These are phyloP conservation scores for Cremastobaeus sp. DNA, from an alignment of 2,888 invertebrate genomes.

Conservation along the genomic window DNA sequence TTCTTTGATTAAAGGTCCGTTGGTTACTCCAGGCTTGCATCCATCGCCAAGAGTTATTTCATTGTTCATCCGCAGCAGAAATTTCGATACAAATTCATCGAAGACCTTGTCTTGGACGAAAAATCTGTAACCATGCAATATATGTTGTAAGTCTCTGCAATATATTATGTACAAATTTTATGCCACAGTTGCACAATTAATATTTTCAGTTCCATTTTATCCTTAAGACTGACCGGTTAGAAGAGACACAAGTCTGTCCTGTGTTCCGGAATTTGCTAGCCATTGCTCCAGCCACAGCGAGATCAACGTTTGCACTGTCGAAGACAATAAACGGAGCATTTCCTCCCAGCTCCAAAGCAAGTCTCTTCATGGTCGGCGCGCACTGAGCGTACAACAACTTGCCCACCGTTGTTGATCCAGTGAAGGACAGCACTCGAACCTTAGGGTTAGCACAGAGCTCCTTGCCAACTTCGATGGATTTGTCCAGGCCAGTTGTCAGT, in stretches of 20 bases:
- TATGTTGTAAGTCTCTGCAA: background rate
- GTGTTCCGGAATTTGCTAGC: conserved; percentile 95
- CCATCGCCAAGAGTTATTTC: conserved; percentile 91
- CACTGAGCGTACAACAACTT: conserved; percentile 92
- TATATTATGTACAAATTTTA: no score
- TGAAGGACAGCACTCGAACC: conserved; percentile 95
- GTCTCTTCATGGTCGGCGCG: conserved; percentile 90
- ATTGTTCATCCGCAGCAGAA: conserved; percentile 83
- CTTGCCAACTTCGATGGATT: conserved; percentile 89
- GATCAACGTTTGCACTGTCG: conserved; percentile 91
- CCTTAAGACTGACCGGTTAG: conserved; percentile 81
- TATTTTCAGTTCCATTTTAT: conserved; percentile 1
- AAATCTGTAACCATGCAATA: conserved; percentile 79
- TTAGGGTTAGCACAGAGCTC: conserved; percentile 90
- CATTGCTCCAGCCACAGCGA: conserved; percentile 92
- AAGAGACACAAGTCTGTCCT: conserved; percentile 97
- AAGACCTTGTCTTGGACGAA: conserved; percentile 88
- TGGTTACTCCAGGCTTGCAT: conserved; percentile 83
- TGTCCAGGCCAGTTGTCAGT: conserved; percentile 86
- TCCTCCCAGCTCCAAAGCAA: conserved; percentile 97
- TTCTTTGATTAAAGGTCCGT: conserved; percentile 95
- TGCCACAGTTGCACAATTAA: no score
- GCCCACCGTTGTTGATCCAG: conserved; percentile 95
- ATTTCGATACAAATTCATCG: conserved; percentile 87
- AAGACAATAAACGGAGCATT: conserved; percentile 99